A percentile compares a stretch with the other conserved stretches of the same genome.
Conservation (phyloP, 2,888 invertebrate species). For the Polia nebulosa region DNA sequence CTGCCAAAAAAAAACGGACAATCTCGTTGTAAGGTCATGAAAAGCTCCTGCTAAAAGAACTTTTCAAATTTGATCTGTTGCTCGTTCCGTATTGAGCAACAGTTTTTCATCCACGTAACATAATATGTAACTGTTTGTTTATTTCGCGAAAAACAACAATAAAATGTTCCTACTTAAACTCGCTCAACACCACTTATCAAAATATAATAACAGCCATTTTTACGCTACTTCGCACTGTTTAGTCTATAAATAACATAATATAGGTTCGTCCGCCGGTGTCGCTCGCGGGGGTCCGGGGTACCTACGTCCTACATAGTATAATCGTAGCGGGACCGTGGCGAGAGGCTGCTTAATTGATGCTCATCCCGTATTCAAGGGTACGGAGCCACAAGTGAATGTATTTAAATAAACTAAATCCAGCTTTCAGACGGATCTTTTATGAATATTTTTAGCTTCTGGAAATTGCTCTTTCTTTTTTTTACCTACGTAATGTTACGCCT, state of each 20-base stretch:
- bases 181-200: constrained; percentile 33
- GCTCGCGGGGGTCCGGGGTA: constrained; percentile 44
- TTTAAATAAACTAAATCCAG: constrained; percentile 70
- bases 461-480: constrained; percentile 37
- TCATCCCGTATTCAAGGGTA: constrained; percentile 84
- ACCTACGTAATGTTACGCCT: constrained; percentile 10
- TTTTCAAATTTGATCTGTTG: not conserved
- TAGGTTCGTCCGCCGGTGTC: constrained; percentile 50
- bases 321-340: constrained; percentile 68
- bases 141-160: constrained; percentile 5
- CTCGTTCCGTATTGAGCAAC: not conserved
- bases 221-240: constrained; percentile 50
- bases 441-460: constrained; percentile 49
- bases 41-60: not conserved
- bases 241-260: constrained; percentile 65
- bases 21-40: not conserved
- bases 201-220: constrained; percentile 34
- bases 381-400: constrained; percentile 79
- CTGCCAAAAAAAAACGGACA: not conserved
- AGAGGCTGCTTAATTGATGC: constrained; percentile 82
- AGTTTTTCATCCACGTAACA: not conserved
- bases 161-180: constrained; percentile 4
- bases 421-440: constrained; percentile 52
- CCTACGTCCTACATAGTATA: constrained; percentile 57
- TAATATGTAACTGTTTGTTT: not conserved